These are phyloP conservation scores for Sigmodon hispidus DNA, from an alignment of 2,113 vertebrate genomes.

Conservation along the genomic window DNA sequence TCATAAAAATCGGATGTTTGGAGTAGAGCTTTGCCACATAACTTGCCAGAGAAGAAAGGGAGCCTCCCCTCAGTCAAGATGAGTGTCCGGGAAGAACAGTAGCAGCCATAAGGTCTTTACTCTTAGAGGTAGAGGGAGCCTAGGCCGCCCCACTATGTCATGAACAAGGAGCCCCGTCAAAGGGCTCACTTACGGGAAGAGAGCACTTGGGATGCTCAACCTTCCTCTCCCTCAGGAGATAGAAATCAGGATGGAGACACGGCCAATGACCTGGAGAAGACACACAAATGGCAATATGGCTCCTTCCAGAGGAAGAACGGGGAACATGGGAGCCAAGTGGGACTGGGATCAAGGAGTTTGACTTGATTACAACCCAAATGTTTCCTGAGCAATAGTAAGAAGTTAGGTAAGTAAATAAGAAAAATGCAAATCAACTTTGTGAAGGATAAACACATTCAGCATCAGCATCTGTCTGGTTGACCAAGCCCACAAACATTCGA, in stretches of 20 bases:
- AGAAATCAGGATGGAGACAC: not conserved
- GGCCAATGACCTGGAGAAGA: not conserved
- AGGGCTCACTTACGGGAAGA: not conserved
- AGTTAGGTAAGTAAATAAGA: not conserved
- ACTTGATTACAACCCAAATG: not conserved
- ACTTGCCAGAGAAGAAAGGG: accelerated
- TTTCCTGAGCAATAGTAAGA: not conserved
- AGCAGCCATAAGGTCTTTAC: not conserved
- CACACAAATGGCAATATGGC: not conserved
- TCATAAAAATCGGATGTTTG: not conserved
- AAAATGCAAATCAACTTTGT: not conserved
- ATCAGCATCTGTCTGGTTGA: not conserved
- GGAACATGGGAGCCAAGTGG: not conserved
- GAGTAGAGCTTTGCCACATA: accelerated
- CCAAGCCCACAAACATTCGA: not conserved
- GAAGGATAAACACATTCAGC: not conserved
- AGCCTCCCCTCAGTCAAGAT: not conserved
- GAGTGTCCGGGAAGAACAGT: not conserved
- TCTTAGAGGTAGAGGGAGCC: not conserved
- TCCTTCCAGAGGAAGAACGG: not conserved
- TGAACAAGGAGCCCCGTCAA: not conserved
- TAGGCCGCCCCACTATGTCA: not conserved
- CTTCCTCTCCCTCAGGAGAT: accelerated
- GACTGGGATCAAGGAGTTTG: accelerated
- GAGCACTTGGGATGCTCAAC: not conserved